Evolutionary conservation across 2,888 invertebrate species (phyloP).

Genomic region (Zhuqinia jingwanae): DNA sequence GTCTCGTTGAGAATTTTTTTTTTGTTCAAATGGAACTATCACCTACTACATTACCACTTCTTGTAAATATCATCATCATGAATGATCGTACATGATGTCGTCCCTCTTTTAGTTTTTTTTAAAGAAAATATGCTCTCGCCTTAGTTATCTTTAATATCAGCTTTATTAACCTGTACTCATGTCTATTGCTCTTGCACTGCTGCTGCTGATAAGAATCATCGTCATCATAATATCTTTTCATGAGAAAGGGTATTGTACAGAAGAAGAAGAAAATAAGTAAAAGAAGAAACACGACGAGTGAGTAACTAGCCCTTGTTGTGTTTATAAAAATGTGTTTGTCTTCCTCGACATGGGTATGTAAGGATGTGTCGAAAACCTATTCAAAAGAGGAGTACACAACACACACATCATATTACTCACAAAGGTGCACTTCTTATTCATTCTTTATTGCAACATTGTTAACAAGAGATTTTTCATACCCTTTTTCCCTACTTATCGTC

Average conservation of each 20-base stretch:
- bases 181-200: not conserved
- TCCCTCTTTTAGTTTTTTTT: constrained; percentile 9
- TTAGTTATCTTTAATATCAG: constrained; percentile 22
- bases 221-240: not conserved
- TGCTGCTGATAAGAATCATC: constrained; percentile 29
- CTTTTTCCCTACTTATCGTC: constrained; percentile 50
- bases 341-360: constrained; percentile 15
- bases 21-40: not conserved
- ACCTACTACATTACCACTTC: constrained; percentile 5
- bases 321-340: constrained; percentile 22
- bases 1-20: not conserved
- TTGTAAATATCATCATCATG: constrained; percentile 29
- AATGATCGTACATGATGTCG: constrained; percentile 43
- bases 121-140: not conserved
- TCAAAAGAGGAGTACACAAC: constrained; percentile 48
- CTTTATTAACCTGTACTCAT: constrained; percentile 49
- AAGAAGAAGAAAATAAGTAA: no score
- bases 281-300: not conserved
- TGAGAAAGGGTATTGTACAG: constrained; percentile 65
- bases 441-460: constrained; percentile 55
- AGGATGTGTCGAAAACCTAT: constrained; percentile 67
- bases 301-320: constrained; percentile 12
- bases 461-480: constrained; percentile 60
- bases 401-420: no score
- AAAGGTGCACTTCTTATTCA: constrained; percentile 53